phyloP scores from a whole-genome alignment of 2,888 invertebrate genomes.

The Diogma glabrata region DNA sequence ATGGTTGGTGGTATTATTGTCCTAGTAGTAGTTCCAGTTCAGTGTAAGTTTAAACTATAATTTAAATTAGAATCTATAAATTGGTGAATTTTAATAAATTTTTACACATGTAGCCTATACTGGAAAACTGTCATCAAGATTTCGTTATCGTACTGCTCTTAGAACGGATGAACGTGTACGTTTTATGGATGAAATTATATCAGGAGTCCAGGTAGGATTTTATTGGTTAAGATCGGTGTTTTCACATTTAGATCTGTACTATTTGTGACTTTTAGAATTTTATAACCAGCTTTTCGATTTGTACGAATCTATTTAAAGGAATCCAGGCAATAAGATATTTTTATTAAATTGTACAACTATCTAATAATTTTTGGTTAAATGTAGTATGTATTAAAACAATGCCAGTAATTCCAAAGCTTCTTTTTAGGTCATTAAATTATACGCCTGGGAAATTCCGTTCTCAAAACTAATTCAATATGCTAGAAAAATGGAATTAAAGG shows the following conservation, averaged over 20 bases:
- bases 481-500: conserved; percentile 48
- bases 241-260: no score
- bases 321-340: no score
- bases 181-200: conserved; percentile 66
- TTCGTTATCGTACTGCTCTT: conserved; percentile 41
- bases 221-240: no score
- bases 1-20: conserved; percentile 60
- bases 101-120: conserved; percentile 22
- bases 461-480: conserved; percentile 58
- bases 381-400: no score
- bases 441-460: conserved; percentile 83
- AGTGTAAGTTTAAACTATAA: conserved; percentile 41
- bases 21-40: conserved; percentile 60
- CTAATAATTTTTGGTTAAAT: no score
- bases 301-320: no score
- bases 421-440: conserved; percentile 83
- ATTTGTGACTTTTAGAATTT: no score
- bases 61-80: background rate
- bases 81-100: background rate
- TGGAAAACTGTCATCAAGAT: conserved; percentile 26
- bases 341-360: no score
- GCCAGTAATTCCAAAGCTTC: no score
- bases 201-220: conserved; percentile 50
- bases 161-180: conserved; percentile 63
- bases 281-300: no score